Conservation (phyloP, 2,113 vertebrate species). For the Vulpes vulpes region DNA sequence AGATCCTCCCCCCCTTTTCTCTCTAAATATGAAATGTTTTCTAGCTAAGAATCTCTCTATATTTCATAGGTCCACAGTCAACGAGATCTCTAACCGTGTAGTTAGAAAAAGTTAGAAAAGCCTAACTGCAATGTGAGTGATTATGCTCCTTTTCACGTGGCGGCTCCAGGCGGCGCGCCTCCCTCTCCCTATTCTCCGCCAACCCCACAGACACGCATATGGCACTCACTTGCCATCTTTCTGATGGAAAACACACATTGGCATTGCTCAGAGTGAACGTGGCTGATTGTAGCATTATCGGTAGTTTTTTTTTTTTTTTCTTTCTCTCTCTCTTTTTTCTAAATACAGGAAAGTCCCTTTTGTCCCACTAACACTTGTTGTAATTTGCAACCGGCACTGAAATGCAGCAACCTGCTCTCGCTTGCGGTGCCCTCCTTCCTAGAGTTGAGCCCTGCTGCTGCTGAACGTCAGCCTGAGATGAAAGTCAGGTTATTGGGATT, state of each 20-base stretch:
- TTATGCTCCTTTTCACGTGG: fast-evolving
- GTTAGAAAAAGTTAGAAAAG: not conserved
- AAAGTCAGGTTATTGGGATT: conserved; percentile 60
- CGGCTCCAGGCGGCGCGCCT: fast-evolving
- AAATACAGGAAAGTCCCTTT: not conserved
- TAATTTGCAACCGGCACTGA: not conserved
- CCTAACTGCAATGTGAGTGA: fast-evolving
- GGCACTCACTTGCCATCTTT: fast-evolving
- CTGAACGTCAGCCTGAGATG: conserved; percentile 60
- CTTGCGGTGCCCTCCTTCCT: conserved; percentile 13
- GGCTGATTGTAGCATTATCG: fast-evolving
- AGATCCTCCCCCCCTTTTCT: no score
- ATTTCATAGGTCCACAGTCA: not conserved
- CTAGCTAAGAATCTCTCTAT: not conserved
- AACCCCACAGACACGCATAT: fast-evolving
- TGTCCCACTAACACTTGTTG: conserved; percentile 26
- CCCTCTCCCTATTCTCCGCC: fast-evolving
- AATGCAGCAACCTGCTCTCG: not conserved
- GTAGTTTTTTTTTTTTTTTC: not conserved
- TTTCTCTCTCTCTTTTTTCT: fast-evolving
- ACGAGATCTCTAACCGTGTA: not conserved
- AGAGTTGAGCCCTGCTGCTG: conserved; percentile 51
- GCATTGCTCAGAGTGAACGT: fast-evolving
- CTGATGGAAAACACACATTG: no score
- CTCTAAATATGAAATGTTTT: not conserved